phyloP scores from a whole-genome alignment of 1,140 invertebrate genomes.

The Drosophila lacteicornis region DNA sequence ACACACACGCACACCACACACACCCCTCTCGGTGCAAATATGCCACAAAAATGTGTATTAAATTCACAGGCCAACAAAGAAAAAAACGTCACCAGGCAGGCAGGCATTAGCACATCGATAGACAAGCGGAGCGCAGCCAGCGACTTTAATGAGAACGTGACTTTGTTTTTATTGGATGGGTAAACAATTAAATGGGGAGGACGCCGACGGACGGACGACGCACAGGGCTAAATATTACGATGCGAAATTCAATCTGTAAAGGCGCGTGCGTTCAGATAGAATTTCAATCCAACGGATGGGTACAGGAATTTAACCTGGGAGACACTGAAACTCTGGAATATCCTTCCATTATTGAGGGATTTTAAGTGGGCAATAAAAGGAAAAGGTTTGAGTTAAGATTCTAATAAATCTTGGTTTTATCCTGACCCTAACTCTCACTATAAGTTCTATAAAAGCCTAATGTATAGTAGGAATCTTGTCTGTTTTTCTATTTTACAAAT shows the following conservation, averaged over 20 bases:
- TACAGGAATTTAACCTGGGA: background rate
- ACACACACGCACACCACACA: slow-evolving; percentile 12
- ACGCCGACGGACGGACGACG: slow-evolving; percentile 2
- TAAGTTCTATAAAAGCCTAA: too few species aligned
- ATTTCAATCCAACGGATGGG: background rate
- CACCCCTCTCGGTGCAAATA: slow-evolving; percentile 43
- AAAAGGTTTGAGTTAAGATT: too few species aligned
- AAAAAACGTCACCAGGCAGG: slow-evolving; percentile 65
- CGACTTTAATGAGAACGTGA: slow-evolving; percentile 73
- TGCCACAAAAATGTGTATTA: slow-evolving; percentile 68
- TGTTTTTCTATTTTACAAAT: too few species aligned
- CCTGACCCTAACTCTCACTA: too few species aligned
- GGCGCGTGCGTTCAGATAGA: slow-evolving; percentile 26
- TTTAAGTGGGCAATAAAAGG: too few species aligned
- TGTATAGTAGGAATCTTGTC: too few species aligned
- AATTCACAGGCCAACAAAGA: slow-evolving; percentile 64
- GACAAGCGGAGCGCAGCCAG: slow-evolving; percentile 37
- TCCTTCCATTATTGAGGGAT: too few species aligned
- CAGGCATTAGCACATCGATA: slow-evolving; percentile 67
- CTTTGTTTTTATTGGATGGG: slow-evolving; percentile 66
- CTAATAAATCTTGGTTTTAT: too few species aligned
- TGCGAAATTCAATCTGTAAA: slow-evolving; percentile 35
- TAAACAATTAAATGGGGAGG: slow-evolving; percentile 52
- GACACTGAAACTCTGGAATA: background rate
- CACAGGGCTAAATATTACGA: slow-evolving; percentile 15